Conservation (phyloP, 2,113 vertebrate genomes). For the Smithornis capensis region DNA sequence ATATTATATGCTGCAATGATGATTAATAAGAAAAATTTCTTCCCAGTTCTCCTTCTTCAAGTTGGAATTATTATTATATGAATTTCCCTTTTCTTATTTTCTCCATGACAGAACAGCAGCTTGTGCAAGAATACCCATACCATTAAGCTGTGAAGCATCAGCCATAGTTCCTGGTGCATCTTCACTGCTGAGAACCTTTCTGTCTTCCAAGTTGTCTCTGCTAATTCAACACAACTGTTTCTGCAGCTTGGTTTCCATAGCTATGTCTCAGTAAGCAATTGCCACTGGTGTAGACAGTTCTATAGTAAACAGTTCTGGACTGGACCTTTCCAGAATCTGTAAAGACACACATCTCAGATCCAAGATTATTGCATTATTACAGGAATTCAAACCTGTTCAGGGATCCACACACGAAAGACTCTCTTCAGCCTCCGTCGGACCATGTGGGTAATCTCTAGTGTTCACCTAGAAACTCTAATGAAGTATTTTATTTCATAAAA, state of each 20-base stretch:
- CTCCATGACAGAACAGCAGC: neutral
- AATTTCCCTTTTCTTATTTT: neutral
- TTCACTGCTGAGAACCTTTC: neutral
- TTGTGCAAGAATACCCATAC: neutral
- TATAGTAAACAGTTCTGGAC: neutral
- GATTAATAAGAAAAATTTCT: neutral
- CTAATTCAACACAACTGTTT: neutral
- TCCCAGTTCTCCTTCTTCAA: neutral
- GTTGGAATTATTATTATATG: neutral
- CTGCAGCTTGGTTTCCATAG: neutral
- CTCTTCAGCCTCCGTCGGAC: neutral
- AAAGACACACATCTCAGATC: neutral
- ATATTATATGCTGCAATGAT: neutral
- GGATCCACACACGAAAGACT: neutral
- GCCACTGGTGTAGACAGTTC: neutral
- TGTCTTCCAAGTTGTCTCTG: neutral
- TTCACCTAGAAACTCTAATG: neutral
- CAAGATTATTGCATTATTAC: neutral
- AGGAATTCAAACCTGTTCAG: neutral
- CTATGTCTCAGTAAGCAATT: neutral
- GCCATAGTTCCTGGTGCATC: rapidly evolving
- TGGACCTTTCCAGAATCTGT: neutral
- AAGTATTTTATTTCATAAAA: neutral
- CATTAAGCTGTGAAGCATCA: neutral
- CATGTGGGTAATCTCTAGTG: neutral